Conservation (phyloP, 2,113 vertebrate species). For the Grallaria varia region DNA sequence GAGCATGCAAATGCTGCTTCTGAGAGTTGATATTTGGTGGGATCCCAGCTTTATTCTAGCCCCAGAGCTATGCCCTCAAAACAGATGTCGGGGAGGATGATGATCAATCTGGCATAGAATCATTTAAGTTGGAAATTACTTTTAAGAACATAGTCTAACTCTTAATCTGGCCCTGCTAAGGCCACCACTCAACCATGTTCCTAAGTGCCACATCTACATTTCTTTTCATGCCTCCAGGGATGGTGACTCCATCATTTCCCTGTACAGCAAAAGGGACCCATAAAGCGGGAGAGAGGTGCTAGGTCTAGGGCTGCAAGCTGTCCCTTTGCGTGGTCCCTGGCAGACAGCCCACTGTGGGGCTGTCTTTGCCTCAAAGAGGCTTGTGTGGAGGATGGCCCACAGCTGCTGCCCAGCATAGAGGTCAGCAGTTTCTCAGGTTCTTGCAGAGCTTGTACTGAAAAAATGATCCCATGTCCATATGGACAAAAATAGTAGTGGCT, state of each 20-base stretch:
- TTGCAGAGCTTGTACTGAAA: not conserved
- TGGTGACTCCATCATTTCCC: not conserved
- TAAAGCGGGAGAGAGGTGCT: not conserved
- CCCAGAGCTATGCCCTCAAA: not conserved
- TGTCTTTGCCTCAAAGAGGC: not conserved
- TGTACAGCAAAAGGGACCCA: not conserved
- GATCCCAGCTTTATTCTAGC: not conserved
- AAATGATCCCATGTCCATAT: fast-evolving
- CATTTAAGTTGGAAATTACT: not conserved
- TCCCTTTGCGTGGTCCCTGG: not conserved
- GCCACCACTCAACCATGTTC: not conserved
- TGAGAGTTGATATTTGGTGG: not conserved
- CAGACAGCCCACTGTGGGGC: not conserved
- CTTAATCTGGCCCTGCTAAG: not conserved
- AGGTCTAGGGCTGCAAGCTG: not conserved
- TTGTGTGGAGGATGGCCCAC: fast-evolving
- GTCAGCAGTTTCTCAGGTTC: not conserved
- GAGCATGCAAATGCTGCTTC: fast-evolving
- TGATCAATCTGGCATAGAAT: too few species aligned
- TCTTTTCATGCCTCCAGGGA: too few species aligned
- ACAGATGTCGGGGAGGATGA: not conserved
- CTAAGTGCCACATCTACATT: fast-evolving
- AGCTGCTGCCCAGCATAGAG: not conserved
- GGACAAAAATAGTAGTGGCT: not conserved
- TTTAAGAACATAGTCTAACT: not conserved